A percentile compares a stretch with the other conserved stretches of the same genome.
phyloP scores from a whole-genome alignment of 2,113 vertebrate genomes.

The Oryzias melastigma region DNA sequence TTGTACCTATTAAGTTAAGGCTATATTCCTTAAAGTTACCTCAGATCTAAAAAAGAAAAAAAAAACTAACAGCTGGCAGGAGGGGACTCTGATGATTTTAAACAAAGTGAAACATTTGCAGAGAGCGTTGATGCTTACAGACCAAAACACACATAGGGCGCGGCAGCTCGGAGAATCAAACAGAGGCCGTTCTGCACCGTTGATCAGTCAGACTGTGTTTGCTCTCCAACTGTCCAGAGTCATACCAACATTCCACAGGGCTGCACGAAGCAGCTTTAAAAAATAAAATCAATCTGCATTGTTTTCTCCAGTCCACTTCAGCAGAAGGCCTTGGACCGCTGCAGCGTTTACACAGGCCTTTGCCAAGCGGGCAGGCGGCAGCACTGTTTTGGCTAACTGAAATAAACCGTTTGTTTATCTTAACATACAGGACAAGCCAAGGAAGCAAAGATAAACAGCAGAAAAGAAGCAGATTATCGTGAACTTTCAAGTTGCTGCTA shows the following conservation, averaged over 20 bases:
- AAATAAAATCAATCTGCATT: constrained; percentile 40
- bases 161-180: too few species aligned
- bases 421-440: constrained; percentile 29
- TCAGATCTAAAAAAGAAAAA: neutral
- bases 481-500: constrained; percentile 1
- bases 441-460: constrained; percentile 43
- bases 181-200: too few species aligned
- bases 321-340: constrained; percentile 12
- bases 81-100: too few species aligned
- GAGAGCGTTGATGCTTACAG: too few species aligned
- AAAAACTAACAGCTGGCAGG: neutral
- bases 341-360: constrained; percentile 39
- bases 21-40: neutral
- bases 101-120: too few species aligned
- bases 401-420: constrained; percentile 61
- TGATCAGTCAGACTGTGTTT: too few species aligned
- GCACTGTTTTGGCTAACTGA: constrained; percentile 40
- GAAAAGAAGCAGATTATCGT: constrained; percentile 17
- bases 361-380: constrained; percentile 52
- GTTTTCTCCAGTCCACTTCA: constrained; percentile 35
- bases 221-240: neutral
- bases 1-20: constrained; percentile 1
- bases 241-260: constrained; percentile 36
- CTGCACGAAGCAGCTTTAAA: constrained; percentile 10
- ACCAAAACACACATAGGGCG: too few species aligned